phyloP scores from a whole-genome alignment of 2,113 vertebrate genomes.

The cattle (Bos taurus) region ARS-UCD2.0 NC_037350.1:36643501-36644000 shows the following conservation, averaged over 20 bases:
- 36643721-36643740: background rate
- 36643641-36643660: background rate
- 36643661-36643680: background rate
- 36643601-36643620: background rate
- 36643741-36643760: background rate
- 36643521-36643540: background rate
- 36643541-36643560: background rate
- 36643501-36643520: background rate
- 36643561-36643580: background rate
- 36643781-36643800: background rate
- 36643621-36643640: background rate
- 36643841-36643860: background rate
- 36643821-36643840: background rate
- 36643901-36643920: background rate
- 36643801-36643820: background rate
- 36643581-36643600: accelerated
- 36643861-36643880: background rate
- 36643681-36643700: background rate
- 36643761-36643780: background rate
- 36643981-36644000: background rate
- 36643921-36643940: background rate
- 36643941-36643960: background rate
- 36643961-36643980: background rate
- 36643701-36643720: background rate
- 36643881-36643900: background rate